phyloP scores from a whole-genome alignment of 2,797 vertebrate genomes.

The Clarias fuscus region DNA sequence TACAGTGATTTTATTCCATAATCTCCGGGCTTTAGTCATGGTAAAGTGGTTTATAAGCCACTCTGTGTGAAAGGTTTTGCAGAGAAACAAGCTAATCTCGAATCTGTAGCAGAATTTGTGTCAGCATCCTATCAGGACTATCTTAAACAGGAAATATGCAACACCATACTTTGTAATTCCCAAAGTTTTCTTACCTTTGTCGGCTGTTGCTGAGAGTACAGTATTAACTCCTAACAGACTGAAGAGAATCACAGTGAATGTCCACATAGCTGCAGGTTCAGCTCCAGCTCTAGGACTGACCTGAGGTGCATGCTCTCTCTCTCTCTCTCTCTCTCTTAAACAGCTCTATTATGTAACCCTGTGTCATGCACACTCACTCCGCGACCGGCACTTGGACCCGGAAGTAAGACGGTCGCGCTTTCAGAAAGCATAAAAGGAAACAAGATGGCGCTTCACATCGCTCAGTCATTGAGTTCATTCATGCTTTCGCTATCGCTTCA shows the following conservation, averaged over 20 bases:
- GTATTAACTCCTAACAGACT: background rate
- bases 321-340: background rate
- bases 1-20: too few relatives aligned
- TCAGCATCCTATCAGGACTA: background rate
- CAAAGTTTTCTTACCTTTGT: conserved; percentile 24
- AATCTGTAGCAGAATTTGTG: background rate
- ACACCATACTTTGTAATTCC: background rate
- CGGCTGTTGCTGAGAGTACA: background rate
- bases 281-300: too few relatives aligned
- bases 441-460: too few relatives aligned
- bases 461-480: too few relatives aligned
- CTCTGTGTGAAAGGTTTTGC: background rate
- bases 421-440: too few relatives aligned
- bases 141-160: background rate
- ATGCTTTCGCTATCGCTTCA: too few relatives aligned
- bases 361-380: too few relatives aligned
- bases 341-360: background rate
- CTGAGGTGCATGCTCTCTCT: background rate
- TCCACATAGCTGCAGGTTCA: conserved; percentile 10
- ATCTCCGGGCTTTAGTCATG: background rate
- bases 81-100: background rate
- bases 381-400: too few relatives aligned
- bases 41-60: background rate
- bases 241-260: conserved; percentile 4
- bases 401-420: too few relatives aligned